Conservation (phyloP, 2,113 vertebrate genomes). For the zebrafish (Danio rerio) region DNA sequence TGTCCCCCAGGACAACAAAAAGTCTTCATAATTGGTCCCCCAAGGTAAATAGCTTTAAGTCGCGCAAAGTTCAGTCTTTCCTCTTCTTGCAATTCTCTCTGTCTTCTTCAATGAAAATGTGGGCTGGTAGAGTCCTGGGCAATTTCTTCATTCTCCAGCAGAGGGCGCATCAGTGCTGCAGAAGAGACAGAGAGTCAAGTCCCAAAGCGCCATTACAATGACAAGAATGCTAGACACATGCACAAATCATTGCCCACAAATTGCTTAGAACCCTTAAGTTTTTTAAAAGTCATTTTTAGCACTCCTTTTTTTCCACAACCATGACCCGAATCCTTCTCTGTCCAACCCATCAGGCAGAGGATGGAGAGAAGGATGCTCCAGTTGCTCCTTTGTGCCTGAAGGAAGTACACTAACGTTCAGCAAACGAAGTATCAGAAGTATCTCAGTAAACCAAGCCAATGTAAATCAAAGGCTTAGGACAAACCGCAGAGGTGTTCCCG, state of each 20-base stretch:
- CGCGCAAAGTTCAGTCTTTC: neutral
- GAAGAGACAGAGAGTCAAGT: slow-evolving; percentile 70
- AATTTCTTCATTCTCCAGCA: slow-evolving; percentile 47
- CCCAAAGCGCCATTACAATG: slow-evolving; percentile 56
- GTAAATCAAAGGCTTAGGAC: slow-evolving; percentile 47
- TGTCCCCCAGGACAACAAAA: slow-evolving; percentile 53
- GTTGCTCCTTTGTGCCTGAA: slow-evolving; percentile 51
- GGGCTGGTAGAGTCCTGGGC: slow-evolving; percentile 50
- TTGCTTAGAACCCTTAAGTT: slow-evolving; percentile 24
- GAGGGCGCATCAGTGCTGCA: slow-evolving; percentile 61
- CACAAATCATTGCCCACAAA: slow-evolving; percentile 34
- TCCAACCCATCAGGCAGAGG: slow-evolving; percentile 48
- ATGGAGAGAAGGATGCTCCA: slow-evolving; percentile 49
- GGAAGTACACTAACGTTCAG: slow-evolving; percentile 50
- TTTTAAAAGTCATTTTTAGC: slow-evolving; percentile 34
- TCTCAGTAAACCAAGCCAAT: slow-evolving; percentile 54
- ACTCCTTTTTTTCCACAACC: slow-evolving; percentile 50
- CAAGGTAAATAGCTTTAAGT: slow-evolving; percentile 15
- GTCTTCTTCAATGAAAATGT: slow-evolving; percentile 19
- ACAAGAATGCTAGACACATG: slow-evolving; percentile 51
- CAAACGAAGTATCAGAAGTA: slow-evolving; percentile 51
- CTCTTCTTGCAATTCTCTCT: slow-evolving; percentile 27
- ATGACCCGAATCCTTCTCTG: slow-evolving; percentile 51
- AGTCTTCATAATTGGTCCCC: slow-evolving; percentile 5
- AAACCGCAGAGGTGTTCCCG: slow-evolving; percentile 28